phyloP scores from a whole-genome alignment of 2,888 invertebrate species.

The Cephus pygmeus region DNA sequence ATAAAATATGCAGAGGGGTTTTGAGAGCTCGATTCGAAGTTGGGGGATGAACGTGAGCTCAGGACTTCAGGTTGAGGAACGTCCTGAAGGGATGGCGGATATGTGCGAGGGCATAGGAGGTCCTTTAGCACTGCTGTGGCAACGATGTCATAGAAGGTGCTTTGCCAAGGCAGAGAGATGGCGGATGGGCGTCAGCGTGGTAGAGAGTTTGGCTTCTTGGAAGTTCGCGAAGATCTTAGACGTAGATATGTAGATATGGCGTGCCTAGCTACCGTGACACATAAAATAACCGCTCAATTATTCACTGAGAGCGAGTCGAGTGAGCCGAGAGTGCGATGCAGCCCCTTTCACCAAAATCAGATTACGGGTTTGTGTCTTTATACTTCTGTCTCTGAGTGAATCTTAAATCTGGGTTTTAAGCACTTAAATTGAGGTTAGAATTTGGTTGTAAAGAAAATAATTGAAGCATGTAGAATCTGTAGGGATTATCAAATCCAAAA shows the following conservation, averaged over 20 bases:
- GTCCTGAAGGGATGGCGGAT: not conserved
- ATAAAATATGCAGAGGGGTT: constrained; percentile 24
- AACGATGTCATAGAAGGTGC: not conserved
- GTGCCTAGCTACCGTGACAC: constrained; percentile 25
- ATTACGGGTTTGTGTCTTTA: constrained; percentile 15
- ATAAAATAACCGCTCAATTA: constrained; percentile 26
- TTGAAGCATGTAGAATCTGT: not conserved
- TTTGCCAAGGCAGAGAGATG: not conserved
- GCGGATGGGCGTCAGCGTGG: not conserved
- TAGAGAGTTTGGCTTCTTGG: constrained; percentile 3
- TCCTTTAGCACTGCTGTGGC: not conserved
- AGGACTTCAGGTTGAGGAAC: not conserved
- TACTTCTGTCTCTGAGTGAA: not conserved
- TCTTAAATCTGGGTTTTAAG: not conserved
- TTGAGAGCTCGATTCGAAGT: constrained; percentile 19
- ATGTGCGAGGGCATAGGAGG: not conserved
- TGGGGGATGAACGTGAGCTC: constrained; percentile 13
- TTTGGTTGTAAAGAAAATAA: not conserved
- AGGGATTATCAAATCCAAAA: not conserved
- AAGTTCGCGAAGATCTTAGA: constrained; percentile 20
- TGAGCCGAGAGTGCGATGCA: constrained; percentile 13
- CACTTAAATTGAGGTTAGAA: not conserved
- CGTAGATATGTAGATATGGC: constrained; percentile 17
- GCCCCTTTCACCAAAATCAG: constrained; percentile 17
- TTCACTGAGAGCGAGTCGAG: constrained; percentile 20